Conservation (phyloP, 2,113 vertebrate genomes). For the Mus pahari region DNA sequence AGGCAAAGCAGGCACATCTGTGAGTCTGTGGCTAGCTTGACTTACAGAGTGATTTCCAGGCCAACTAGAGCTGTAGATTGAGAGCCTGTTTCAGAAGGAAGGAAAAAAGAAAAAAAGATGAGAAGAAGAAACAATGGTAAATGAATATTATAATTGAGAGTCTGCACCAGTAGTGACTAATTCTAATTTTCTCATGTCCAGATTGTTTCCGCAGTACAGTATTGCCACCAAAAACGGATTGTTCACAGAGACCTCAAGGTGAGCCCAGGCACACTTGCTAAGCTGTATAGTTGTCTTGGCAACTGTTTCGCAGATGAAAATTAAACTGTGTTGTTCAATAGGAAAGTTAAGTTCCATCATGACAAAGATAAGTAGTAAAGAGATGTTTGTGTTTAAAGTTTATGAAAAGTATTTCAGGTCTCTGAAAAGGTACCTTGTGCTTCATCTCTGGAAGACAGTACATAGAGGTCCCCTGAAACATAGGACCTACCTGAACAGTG, state of each 20-base stretch:
- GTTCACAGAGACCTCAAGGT: slow-evolving; percentile 99
- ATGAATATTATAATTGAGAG: not conserved
- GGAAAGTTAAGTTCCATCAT: not conserved
- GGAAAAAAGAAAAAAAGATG: not conserved
- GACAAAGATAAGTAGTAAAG: not conserved
- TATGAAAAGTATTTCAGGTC: not conserved
- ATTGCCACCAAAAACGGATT: slow-evolving; percentile 99
- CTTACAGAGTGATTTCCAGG: not conserved
- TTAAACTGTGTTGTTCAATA: not conserved
- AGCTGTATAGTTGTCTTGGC: fast-evolving
- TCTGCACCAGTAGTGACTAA: slow-evolving; percentile 58
- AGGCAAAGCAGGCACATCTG: no score
- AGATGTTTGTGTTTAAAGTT: not conserved
- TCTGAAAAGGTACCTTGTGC: not conserved
- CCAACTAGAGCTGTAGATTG: not conserved
- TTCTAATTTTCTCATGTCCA: slow-evolving; percentile 82
- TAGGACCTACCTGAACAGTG: fast-evolving
- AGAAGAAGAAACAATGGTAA: not conserved
- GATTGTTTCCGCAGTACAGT: slow-evolving; percentile 99
- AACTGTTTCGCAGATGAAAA: not conserved
- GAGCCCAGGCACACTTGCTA: slow-evolving; percentile 67
- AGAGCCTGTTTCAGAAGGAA: not conserved
- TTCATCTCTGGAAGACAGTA: not conserved
- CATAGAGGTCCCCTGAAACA: not conserved
- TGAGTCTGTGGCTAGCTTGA: not conserved